Percentiles rank a stretch among this genome's conserved stretches.
Conservation (phyloP, 2,113 vertebrate species). For the Campylomormyrus tamandua region DNA sequence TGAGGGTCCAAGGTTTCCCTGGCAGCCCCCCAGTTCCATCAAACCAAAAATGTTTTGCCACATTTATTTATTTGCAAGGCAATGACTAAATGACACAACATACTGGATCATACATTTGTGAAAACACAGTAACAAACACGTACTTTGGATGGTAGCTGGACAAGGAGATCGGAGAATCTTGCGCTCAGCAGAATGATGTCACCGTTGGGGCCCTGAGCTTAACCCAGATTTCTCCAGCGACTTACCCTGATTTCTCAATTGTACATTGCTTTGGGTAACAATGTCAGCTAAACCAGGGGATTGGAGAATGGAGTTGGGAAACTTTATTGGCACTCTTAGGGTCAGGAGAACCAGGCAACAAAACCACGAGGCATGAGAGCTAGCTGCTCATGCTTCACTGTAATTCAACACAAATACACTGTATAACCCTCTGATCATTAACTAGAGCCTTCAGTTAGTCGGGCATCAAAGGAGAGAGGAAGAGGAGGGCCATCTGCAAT, state of each 20-base stretch:
- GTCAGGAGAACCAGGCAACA: not conserved
- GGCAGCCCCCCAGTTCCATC: not conserved
- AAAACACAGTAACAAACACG: not conserved
- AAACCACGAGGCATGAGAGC: not conserved
- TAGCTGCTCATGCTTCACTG: not conserved
- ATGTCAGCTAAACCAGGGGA: not conserved
- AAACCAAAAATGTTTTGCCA: not conserved
- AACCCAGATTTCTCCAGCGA: not conserved
- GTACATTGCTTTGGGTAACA: not conserved
- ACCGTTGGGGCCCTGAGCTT: not conserved
- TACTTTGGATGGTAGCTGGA: not conserved
- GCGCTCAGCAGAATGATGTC: not conserved
- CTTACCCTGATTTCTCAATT: not conserved
- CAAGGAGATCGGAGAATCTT: not conserved
- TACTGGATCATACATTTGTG: not conserved
- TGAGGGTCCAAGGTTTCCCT: not conserved
- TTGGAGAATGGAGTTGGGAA: not conserved
- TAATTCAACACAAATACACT: not conserved
- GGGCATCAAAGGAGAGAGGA: not conserved
- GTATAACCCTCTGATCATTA: not conserved
- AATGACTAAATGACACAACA: not conserved
- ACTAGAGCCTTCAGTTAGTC: not conserved
- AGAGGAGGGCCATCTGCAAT: not conserved
- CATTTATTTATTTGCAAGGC: not conserved
- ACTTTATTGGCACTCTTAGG: not conserved